Base-by-base conservation (phyloP, 2,888 invertebrate genomes). In the Trichopoda pennipes region DNA sequence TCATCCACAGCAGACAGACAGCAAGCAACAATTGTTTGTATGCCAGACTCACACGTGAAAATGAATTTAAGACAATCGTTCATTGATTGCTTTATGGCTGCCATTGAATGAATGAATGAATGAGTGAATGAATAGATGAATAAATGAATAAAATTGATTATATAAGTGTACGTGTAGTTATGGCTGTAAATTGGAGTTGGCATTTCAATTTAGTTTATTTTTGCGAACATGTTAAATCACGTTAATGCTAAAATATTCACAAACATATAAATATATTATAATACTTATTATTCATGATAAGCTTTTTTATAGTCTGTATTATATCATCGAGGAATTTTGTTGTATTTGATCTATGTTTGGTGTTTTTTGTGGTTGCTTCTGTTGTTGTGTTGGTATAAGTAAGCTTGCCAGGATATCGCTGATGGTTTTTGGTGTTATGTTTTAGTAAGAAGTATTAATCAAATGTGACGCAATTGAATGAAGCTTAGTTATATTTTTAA, bases 71-170 rank as follows among this genome's bases (percentile, higher is more conserved):
- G 44, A 28, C 55, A 55, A 68, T 55, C 74, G 19, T 49, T 68
- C 68, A 68, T 53, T 76, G 68, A 68, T 68, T 76, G 51, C 68
- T 76, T 68, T 58, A 60, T 73, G 55, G 63, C 73, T 63, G 73
- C 73, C 73, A 47, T 16, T 56, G 17, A 12, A 74, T 74, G 47
- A 74, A 53, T 44, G 44, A 63, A 47, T 64, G 47, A 64, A 53
- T 44, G 44, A 63, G 55, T 21, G 32, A 73, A 63, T 47, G 44
- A n/a, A 14, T 42, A 47, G 55, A 73, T 44, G 35, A 56, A 17
- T 49, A n/a, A n/a, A n/a, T n/a, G n/a, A n/a, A n/a, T n/a, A n/a
- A n/a, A n/a, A n/a, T n/a, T n/a, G n/a, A n/a, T n/a, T n/a, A n/a
- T n/a, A n/a, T n/a, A n/a, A n/a, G n/a, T n/a, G n/a, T n/a, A 35